Evolutionary conservation across 2,797 vertebrate species (phyloP), one percentile per base, ranked within the genome.

Genomic region (Macroramphosus scolopax): DNA sequence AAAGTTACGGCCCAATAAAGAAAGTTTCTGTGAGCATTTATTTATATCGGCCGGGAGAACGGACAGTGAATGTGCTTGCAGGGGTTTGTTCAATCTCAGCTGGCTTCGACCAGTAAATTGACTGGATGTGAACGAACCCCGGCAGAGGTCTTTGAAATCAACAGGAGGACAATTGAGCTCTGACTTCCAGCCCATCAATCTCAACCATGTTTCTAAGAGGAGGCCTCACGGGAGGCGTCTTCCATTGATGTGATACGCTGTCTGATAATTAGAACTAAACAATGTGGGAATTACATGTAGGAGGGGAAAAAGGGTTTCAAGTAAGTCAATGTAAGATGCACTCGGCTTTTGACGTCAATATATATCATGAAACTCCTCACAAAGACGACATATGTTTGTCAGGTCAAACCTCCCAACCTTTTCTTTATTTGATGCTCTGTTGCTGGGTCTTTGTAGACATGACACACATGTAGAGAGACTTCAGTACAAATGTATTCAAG

Each of bases 91-190:
- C 16, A 29, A 68, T 48, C 57, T 46, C 51, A 36, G 51, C 52
- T 49, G n/a, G 26, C 56, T 45, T 48, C 54, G 60, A 72, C 65
- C 54, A 17, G 46, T 39, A 48, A 58, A 81, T 82, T 56, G 71
- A 80, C 80, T 64, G 56, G 58, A 47, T 3, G 17, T 42, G 68
- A 73, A 55, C 37, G 55, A 63, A 66, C 55, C 47, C 62, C 67
- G 24, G 39, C 43, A 60, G 62, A 65, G 49, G 66, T 72, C 77
- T 58, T 2, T 51, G 62, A 70, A 77, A 70, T 60, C 64, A 61
- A 61, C 59, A 61, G 30, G 37, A 51, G 56, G 54, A 74, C 63
- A 73, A 56, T 11, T 45, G 47, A 64, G 56, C 44, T 33, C 18
- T 38, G 35, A 42, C 49, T 60, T 51, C 13, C 43, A 54, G 28